These are phyloP conservation scores for Struthidea cinerea DNA, from an alignment of 2,113 vertebrate species.

Conservation along the genomic window DNA sequence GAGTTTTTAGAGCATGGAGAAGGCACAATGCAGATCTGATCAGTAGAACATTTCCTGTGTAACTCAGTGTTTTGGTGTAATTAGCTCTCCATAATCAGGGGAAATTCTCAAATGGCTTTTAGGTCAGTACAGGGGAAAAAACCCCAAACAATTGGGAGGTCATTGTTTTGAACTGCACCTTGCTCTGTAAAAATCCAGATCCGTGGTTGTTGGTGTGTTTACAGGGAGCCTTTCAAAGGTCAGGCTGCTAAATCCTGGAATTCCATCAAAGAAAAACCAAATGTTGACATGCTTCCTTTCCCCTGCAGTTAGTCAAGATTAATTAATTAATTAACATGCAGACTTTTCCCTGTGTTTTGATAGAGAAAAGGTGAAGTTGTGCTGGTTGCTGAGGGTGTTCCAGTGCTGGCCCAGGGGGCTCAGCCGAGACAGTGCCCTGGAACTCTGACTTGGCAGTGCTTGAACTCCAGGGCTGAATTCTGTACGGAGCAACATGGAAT, in stretches of 20 bases:
- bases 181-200: not conserved
- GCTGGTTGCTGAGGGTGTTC: not conserved
- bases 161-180: not conserved
- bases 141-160: not conserved
- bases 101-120: not conserved
- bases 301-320: not conserved
- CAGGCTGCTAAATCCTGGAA: not conserved
- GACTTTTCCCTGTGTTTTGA: not conserved
- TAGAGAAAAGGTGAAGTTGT: not conserved
- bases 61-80: not conserved
- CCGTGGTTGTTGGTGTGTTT: not conserved
- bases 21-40: not conserved
- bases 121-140: not conserved
- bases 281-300: not conserved
- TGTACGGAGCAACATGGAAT: not conserved
- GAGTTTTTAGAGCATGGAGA: not conserved
- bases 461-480: not conserved
- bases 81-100: not conserved
- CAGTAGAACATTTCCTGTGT: not conserved
- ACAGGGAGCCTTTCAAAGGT: not conserved
- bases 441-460: not conserved
- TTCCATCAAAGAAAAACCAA: not conserved
- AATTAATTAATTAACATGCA: not conserved
- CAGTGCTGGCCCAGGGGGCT: not conserved
- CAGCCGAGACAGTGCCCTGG: not conserved